These are phyloP conservation scores for Steatornis caripensis DNA, from an alignment of 2,113 vertebrate species.

Conservation along the genomic window DNA sequence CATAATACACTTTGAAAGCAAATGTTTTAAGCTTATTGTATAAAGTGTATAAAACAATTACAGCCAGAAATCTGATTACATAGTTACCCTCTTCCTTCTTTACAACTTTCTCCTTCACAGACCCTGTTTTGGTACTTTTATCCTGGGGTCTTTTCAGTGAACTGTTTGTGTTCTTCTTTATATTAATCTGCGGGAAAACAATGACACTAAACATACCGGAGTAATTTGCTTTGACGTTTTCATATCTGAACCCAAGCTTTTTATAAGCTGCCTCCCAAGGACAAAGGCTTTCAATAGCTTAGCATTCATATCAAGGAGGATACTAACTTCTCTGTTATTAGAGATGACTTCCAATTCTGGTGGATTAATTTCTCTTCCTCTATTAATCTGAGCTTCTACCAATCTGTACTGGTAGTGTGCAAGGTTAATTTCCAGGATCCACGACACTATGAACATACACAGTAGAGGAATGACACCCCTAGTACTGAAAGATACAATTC, in stretches of 20 bases:
- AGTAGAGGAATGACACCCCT: not conserved
- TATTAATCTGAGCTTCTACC: not conserved
- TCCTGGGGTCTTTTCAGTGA: conserved; percentile 87
- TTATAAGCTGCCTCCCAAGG: not conserved
- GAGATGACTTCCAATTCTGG: not conserved
- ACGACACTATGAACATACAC: not conserved
- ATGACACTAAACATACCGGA: not conserved
- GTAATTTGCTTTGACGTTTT: not conserved
- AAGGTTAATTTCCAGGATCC: not conserved
- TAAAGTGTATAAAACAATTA: not conserved
- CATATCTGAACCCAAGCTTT: not conserved
- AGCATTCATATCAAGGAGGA: not conserved
- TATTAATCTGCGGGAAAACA: conserved; percentile 74
- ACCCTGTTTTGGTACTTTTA: conserved; percentile 81
- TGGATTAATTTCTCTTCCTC: not conserved
- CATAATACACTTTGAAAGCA: not conserved
- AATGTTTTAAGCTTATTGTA: not conserved
- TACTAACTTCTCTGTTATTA: not conserved
- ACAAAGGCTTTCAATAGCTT: not conserved
- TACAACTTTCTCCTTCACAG: conserved; percentile 82
- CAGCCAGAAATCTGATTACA: conserved; percentile 1
- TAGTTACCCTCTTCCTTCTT: conserved; percentile 82
- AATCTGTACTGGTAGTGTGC: not conserved
- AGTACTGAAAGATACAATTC: not conserved
- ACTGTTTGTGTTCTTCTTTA: conserved; percentile 78